Evolutionary conservation across 2,888 invertebrate species (phyloP).

Genomic region (Phlogophora meticulosa): DNA sequence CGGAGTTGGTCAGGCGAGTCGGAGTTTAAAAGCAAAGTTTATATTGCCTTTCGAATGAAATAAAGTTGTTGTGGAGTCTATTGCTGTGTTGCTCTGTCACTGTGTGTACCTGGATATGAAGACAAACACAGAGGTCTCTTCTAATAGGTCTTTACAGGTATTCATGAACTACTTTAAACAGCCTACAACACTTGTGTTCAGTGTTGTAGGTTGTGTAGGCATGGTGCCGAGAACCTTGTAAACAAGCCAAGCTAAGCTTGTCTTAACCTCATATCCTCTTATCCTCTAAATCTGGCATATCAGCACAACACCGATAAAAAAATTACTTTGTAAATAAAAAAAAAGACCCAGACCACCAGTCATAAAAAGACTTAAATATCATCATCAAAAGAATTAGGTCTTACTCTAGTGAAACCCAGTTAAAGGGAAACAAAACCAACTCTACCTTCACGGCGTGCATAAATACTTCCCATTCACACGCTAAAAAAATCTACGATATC

Average conservation of each 20-base stretch:
- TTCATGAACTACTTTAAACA: too few species aligned
- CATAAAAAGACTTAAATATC: too few species aligned
- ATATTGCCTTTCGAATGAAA: conserved; percentile 72
- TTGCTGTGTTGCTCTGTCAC: conserved; percentile 16
- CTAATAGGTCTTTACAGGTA: not conserved
- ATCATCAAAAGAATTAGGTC: not conserved
- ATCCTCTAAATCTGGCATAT: too few species aligned
- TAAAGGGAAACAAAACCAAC: conserved; percentile 3
- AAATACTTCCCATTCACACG: conserved; percentile 48
- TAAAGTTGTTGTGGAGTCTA: conserved; percentile 55
- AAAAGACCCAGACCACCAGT: too few species aligned
- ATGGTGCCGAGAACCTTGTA: too few species aligned
- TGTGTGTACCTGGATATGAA: too few species aligned
- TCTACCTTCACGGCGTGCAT: conserved; percentile 1
- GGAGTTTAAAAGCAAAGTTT: conserved; percentile 62
- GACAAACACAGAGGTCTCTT: not conserved
- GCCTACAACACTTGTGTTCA: too few species aligned
- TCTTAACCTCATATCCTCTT: too few species aligned
- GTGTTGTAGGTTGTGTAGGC: too few species aligned
- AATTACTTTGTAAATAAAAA: too few species aligned
- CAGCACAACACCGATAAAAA: too few species aligned
- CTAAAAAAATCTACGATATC: conserved; percentile 62
- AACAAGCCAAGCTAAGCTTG: too few species aligned
- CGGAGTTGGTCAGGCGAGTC: conserved; percentile 45
- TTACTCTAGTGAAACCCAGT: not conserved